Evolutionary conservation across 2,113 vertebrate species (phyloP).

Genomic region (Semnopithecus entellus): DNA sequence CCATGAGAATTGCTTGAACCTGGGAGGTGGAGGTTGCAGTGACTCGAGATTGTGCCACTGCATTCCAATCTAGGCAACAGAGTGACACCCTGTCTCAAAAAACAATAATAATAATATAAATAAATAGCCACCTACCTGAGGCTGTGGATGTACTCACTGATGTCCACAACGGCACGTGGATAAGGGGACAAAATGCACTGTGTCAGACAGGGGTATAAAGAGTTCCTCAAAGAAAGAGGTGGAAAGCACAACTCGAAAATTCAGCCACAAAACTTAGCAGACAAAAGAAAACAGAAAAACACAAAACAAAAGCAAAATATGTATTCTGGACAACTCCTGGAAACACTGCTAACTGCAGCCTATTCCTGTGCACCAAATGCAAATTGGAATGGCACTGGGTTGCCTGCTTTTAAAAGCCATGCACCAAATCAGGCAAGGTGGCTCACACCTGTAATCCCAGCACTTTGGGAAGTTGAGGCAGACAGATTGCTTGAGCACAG

Average conservation of each 20-base stretch:
- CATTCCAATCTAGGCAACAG: too few species aligned
- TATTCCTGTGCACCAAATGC: neutral
- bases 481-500: too few species aligned
- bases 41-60: too few species aligned
- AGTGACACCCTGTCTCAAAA: too few species aligned
- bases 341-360: neutral
- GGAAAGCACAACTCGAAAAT: neutral
- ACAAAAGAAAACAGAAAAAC: neutral
- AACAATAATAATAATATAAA: too few species aligned
- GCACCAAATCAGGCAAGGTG: neutral
- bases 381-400: neutral
- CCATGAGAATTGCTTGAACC: too few species aligned
- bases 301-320: neutral
- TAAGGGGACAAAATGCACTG: neutral
- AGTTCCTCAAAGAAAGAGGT: neutral
- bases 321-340: neutral
- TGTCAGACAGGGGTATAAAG: neutral
- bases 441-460: too few species aligned
- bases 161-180: neutral
- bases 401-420: neutral
- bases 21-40: too few species aligned
- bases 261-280: neutral
- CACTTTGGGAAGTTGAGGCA: too few species aligned
- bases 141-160: neutral
- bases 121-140: neutral